Evolutionary conservation across 2,888 invertebrate species (phyloP), one percentile per base, ranked within the genome.

Genomic region (Cyrtodaria siliqua): DNA sequence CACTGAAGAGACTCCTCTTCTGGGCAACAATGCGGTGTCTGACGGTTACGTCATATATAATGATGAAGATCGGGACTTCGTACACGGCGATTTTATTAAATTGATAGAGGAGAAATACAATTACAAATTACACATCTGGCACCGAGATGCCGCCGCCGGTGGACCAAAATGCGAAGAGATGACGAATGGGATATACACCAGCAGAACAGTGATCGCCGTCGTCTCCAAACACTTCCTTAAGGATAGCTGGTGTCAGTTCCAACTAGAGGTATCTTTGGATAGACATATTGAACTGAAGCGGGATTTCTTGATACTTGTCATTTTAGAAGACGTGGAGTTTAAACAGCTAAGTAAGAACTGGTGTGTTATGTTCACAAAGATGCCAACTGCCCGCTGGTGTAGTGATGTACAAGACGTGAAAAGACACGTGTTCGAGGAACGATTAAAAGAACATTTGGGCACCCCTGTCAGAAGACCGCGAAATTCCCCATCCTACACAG

Each of bases 161-260:
- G 57, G 70, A 2, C 9, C 49, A 6, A 70, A 68, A 20, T 56
- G 66, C 0, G 68, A 78, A 27, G 57, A 72, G 14, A 78, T 79
- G 18, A 50, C 64, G 8, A 61, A 69, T 6, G 75, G 57, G 14
- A 78, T 83, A 9, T 50, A 79, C 24, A 49, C 53, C 1, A 78
- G 79, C 33, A 61, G 60, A 16, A 50, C 63, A 16, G 59, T 80
- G 23, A 50, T 79, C 2, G 55, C 72, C 4, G 23, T 83, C 23
- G 55, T 83, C 24, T 80, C 83, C 0, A 56, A 68, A 16, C 50
- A 61, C 42, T 80, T 83, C 44, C 50, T 75, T 14, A 74, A 66
- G 27, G 56, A 73, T 38, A 55, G 68, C 6, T 82, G 79, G 79
- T 82, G 82, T 67, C 52, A 73, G 14, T 82, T 82, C 62, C 72